A percentile compares a stretch with the other conserved stretches of the same genome.
These are phyloP conservation scores for Semaprochilodus insignis DNA, from an alignment of 2,797 vertebrate genomes.

Conservation along the genomic window DNA sequence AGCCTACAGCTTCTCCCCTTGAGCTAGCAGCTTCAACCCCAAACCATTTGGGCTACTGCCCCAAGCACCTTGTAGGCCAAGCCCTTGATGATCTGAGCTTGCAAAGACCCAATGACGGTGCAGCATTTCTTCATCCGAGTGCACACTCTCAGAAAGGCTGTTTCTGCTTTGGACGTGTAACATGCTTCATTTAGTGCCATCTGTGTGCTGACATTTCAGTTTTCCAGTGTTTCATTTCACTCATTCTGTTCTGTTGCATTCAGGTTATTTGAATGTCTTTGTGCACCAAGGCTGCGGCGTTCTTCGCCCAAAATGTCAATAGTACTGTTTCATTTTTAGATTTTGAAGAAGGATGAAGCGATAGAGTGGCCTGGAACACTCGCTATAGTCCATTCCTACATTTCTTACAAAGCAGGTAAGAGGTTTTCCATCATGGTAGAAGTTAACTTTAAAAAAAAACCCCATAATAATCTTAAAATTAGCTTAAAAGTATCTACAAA, in stretches of 20 bases:
- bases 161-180: constrained; percentile 49
- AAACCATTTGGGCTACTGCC: background rate
- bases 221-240: constrained; percentile 36
- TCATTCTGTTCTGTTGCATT: constrained; percentile 25
- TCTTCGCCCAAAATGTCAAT: constrained; percentile 9
- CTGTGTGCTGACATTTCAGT: constrained; percentile 27
- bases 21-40: background rate
- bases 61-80: background rate
- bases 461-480: no score
- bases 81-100: constrained; percentile 5
- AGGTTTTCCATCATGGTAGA: background rate
- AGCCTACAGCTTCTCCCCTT: constrained; percentile 4
- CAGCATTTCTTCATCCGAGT: background rate
- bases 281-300: background rate
- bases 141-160: constrained; percentile 26
- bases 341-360: constrained; percentile 89
- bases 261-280: constrained; percentile 17
- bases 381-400: constrained; percentile 92
- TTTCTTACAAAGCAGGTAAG: constrained; percentile 91
- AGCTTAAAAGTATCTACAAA: no score
- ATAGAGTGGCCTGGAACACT: constrained; percentile 90
- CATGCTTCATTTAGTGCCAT: constrained; percentile 25
- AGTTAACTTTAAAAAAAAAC: no score
- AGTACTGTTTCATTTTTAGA: constrained; percentile 68
- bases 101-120: background rate